A percentile compares a stretch with the other conserved stretches of the same genome.
Evolutionary conservation across 2,888 invertebrate genomes (phyloP).

Genomic region (Meghimatium bilineatum): DNA sequence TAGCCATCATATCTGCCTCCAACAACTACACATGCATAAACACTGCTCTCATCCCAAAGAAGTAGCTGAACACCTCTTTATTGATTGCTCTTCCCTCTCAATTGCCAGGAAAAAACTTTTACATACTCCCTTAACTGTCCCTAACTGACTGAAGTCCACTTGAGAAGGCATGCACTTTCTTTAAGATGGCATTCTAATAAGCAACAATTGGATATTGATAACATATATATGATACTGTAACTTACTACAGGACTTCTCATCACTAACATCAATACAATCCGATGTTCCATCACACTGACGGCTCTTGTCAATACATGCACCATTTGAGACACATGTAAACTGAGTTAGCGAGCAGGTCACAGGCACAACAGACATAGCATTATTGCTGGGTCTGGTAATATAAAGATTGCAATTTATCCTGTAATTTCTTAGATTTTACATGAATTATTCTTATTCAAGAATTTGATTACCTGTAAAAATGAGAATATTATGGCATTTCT

Average conservation of each 20-base stretch:
- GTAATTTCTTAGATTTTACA: not conserved
- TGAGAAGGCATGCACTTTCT: no score
- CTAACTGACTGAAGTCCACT: no score
- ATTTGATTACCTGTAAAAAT: not conserved
- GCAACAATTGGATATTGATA: no score
- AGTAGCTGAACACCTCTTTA: no score
- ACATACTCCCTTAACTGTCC: no score
- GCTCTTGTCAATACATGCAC: slow-evolving; percentile 59
- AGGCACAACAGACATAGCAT: slow-evolving; percentile 14
- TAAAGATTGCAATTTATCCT: not conserved
- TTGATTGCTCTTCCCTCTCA: no score
- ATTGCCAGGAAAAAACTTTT: no score
- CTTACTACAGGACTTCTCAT: slow-evolving; percentile 73
- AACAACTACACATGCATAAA: no score
- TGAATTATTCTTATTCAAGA: not conserved
- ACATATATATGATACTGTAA: slow-evolving; percentile 23
- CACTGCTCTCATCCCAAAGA: no score
- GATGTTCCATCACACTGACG: slow-evolving; percentile 66
- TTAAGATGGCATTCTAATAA: no score
- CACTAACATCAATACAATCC: slow-evolving; percentile 68
- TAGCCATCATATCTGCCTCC: no score
- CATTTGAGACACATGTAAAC: slow-evolving; percentile 64
- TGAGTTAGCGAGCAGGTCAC: slow-evolving; percentile 55
- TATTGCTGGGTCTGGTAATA: not conserved
- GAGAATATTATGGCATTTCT: not conserved